A percentile compares a stretch with the other conserved stretches of the same genome.
phyloP scores from a whole-genome alignment of 2,888 invertebrate species.

The Campaea margaritaria region DNA sequence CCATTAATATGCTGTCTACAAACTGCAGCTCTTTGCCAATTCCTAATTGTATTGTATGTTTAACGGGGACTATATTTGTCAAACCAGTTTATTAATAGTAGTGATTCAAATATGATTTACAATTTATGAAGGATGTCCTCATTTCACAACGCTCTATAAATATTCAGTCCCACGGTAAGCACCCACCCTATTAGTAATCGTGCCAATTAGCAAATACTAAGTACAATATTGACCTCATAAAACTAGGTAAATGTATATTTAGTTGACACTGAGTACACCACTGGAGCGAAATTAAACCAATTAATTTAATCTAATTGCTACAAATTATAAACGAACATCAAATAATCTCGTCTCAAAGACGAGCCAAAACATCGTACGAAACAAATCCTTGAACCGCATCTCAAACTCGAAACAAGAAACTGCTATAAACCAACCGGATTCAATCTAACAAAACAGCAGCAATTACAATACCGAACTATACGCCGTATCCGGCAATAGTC shows the following conservation, averaged over 20 bases:
- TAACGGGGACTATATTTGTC: slow-evolving; percentile 39
- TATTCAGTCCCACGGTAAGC: slow-evolving; percentile 6
- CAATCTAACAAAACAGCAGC: slow-evolving; percentile 76
- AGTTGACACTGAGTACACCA: slow-evolving; percentile 45
- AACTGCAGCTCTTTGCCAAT: slow-evolving; percentile 56
- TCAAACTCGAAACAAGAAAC: slow-evolving; percentile 48
- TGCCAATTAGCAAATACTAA: slow-evolving; percentile 5
- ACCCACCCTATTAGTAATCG: slow-evolving; percentile 3
- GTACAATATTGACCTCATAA: slow-evolving; percentile 25
- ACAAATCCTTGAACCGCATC: slow-evolving; percentile 35
- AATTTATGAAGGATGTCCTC: slow-evolving; percentile 44
- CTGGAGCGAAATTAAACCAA: slow-evolving; percentile 50
- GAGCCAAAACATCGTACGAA: slow-evolving; percentile 46
- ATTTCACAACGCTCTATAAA: slow-evolving; percentile 32
- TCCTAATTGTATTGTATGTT: slow-evolving; percentile 51
- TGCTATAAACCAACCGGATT: slow-evolving; percentile 63
- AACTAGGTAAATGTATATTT: slow-evolving; percentile 36
- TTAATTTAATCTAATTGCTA: slow-evolving; percentile 65
- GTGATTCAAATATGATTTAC: slow-evolving; percentile 38
- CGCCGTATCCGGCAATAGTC: slow-evolving; percentile 66
- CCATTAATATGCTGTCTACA: slow-evolving; percentile 50
- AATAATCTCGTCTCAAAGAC: slow-evolving; percentile 54
- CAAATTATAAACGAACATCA: slow-evolving; percentile 55
- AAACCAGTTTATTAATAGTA: slow-evolving; percentile 39
- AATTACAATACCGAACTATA: slow-evolving; percentile 77